Percentiles rank a stretch among this genome's conserved stretches.
These are phyloP conservation scores for Xestia ashworthii DNA, from an alignment of 2,888 invertebrate species.

Conservation along the genomic window DNA sequence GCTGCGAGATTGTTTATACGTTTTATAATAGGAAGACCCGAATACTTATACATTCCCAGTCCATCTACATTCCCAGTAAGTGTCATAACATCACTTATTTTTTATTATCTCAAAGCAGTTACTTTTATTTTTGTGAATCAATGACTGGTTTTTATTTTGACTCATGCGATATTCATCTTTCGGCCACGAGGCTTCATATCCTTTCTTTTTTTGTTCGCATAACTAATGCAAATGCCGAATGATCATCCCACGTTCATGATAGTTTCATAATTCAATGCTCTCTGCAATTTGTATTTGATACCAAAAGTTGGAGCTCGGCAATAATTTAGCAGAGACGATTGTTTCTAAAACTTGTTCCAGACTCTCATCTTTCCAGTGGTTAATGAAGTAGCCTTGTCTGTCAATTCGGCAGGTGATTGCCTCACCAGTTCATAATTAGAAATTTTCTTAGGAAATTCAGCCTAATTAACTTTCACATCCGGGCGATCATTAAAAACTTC, in stretches of 20 bases:
- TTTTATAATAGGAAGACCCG: slow-evolving; percentile 68
- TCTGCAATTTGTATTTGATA: slow-evolving; percentile 40
- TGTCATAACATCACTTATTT: slow-evolving; percentile 75
- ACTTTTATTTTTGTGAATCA: slow-evolving; percentile 74
- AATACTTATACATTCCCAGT: slow-evolving; percentile 49
- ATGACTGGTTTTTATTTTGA: slow-evolving; percentile 76
- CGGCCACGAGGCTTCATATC: slow-evolving; percentile 65
- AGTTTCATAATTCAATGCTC: slow-evolving; percentile 65
- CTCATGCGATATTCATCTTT: slow-evolving; percentile 76
- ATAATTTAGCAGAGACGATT: slow-evolving; percentile 6
- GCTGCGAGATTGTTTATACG: slow-evolving; percentile 43
- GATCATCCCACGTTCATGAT: slow-evolving; percentile 75
- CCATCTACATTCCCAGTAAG: slow-evolving; percentile 70
- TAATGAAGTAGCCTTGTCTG: slow-evolving; percentile 50
- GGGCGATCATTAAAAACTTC: slow-evolving; percentile 51
- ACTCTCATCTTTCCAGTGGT: slow-evolving; percentile 26
- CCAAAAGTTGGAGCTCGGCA: slow-evolving; percentile 16
- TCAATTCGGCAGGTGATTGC: slow-evolving; percentile 54
- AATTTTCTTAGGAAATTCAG: slow-evolving; percentile 53
- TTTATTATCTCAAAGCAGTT: slow-evolving; percentile 73
- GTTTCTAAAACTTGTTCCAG: slow-evolving; percentile 12
- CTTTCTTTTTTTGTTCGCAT: slow-evolving; percentile 77
- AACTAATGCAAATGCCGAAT: slow-evolving; percentile 77
- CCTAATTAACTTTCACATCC: slow-evolving; percentile 56
- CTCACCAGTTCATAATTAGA: slow-evolving; percentile 53